Evolutionary conservation across 2,797 vertebrate genomes (phyloP).

Genomic region (Peromyscus attwateri): DNA sequence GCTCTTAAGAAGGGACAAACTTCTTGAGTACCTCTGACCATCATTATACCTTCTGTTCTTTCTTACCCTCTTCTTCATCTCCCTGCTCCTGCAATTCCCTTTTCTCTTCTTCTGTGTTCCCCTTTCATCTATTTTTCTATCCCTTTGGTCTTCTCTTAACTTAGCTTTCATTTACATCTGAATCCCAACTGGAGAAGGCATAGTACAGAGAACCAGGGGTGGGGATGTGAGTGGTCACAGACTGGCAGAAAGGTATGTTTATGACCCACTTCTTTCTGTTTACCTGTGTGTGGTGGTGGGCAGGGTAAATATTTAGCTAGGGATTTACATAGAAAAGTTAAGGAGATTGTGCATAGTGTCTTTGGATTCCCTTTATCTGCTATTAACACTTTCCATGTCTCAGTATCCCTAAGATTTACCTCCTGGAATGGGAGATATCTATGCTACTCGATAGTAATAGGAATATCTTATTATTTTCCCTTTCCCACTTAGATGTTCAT

Average conservation of each 20-base stretch:
- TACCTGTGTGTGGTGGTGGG: not conserved
- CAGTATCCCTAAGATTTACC: not conserved
- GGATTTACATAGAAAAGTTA: constrained; percentile 22
- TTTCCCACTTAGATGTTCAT: constrained; percentile 13
- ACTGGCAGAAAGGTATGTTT: not conserved
- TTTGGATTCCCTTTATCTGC: not conserved
- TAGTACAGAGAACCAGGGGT: not conserved
- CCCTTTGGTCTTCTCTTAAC: not conserved
- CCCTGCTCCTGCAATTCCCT: not conserved
- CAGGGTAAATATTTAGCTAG: not conserved
- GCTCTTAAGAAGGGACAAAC: not conserved
- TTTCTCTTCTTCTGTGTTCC: not conserved
- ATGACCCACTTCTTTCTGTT: not conserved
- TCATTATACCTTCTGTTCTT: not conserved
- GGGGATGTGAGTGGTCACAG: not conserved
- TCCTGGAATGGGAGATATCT: not conserved
- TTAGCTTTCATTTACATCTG: not conserved
- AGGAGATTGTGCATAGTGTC: not conserved
- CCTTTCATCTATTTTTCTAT: not conserved
- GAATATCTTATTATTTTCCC: constrained; percentile 31
- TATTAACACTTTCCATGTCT: not conserved
- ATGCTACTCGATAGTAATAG: not conserved
- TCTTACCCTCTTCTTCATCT: not conserved
- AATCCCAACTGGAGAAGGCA: not conserved
- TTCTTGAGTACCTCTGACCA: not conserved